These are phyloP conservation scores for Drosophila triauraria DNA, from an alignment of 1,140 invertebrate genomes.

Conservation along the genomic window DNA sequence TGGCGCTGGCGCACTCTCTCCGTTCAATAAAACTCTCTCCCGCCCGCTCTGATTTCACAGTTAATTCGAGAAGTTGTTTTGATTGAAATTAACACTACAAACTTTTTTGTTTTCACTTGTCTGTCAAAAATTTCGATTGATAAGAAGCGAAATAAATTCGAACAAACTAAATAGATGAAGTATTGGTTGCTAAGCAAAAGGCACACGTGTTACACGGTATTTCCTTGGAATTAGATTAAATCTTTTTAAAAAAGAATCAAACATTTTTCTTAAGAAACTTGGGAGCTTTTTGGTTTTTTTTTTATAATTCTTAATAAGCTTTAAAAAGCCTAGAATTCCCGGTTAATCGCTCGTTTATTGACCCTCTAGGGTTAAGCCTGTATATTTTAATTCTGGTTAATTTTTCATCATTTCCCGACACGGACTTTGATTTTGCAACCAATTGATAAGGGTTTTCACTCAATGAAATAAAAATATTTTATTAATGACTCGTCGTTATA, in stretches of 20 bases:
- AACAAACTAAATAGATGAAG: constrained; percentile 10
- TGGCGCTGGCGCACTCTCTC: constrained; percentile 15
- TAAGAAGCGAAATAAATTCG: constrained; percentile 30
- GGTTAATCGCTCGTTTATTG: background rate
- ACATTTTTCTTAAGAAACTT: background rate
- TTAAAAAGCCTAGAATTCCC: background rate
- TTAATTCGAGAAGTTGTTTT: constrained; percentile 61
- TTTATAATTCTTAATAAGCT: background rate
- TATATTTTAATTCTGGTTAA: constrained; percentile 23
- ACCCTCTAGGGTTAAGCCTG: constrained; percentile 3
- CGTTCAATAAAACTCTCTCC: constrained; percentile 8
- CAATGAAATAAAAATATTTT: constrained; percentile 18
- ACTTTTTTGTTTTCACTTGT: constrained; percentile 1
- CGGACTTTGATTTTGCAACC: constrained; percentile 23
- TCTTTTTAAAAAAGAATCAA: background rate
- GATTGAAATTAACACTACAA: constrained; percentile 68
- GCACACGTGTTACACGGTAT: constrained; percentile 5
- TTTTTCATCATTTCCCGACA: constrained; percentile 26
- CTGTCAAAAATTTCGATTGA: constrained; percentile 30
- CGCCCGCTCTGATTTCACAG: constrained; percentile 34
- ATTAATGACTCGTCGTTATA: background rate
- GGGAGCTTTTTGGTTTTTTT: background rate
- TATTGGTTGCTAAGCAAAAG: constrained; percentile 18
- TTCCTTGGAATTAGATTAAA: constrained; percentile 1
- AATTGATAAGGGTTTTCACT: constrained; percentile 18